These are phyloP conservation scores for Perizoma affinitatum DNA, from an alignment of 2,888 invertebrate genomes.

Conservation along the genomic window DNA sequence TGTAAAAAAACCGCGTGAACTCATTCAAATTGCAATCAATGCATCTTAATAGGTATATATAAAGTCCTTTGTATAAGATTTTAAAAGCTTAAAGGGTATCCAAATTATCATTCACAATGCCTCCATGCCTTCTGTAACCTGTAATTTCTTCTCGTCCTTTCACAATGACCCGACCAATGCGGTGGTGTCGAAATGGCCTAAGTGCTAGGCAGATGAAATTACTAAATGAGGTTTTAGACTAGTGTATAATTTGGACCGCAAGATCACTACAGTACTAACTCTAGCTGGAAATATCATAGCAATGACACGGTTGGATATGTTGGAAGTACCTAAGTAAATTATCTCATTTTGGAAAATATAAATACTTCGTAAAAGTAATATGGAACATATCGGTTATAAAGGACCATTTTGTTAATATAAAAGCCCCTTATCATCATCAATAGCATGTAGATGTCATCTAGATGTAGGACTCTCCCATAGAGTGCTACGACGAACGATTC, in stretches of 20 bases:
- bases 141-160: constrained; percentile 67
- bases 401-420: too few relatives aligned
- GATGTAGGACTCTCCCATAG: too few relatives aligned
- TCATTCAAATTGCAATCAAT: constrained; percentile 26
- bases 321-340: too few relatives aligned
- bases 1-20: constrained; percentile 11
- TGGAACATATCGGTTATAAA: too few relatives aligned
- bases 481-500: too few relatives aligned
- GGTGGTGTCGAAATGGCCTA: constrained; percentile 47
- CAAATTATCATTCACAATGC: constrained; percentile 71
- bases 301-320: too few relatives aligned
- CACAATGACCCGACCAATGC: constrained; percentile 42
- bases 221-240: constrained; percentile 17
- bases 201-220: constrained; percentile 36
- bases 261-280: not conserved
- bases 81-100: constrained; percentile 59
- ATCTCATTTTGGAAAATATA: too few relatives aligned
- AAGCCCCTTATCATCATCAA: too few relatives aligned
- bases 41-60: not conserved
- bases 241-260: constrained; percentile 13
- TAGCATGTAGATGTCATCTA: too few relatives aligned
- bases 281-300: not conserved
- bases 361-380: too few relatives aligned
- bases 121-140: constrained; percentile 50
- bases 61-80: constrained; percentile 34